Base-by-base conservation (phyloP, 2,888 invertebrate genomes). In the Dermolepida albohirtum region DNA sequence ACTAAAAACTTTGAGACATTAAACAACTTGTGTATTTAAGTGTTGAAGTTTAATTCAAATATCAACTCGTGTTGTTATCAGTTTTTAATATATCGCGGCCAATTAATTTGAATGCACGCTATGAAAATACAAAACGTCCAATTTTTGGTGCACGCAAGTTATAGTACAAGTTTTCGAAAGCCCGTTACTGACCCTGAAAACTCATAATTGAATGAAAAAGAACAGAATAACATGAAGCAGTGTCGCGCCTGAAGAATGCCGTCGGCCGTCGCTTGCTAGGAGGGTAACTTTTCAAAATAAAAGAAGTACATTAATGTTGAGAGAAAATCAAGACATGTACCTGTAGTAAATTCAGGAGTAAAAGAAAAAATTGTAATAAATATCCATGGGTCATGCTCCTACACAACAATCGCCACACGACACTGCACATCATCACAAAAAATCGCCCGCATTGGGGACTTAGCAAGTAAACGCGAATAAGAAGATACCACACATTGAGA, bases 361-460 rank as follows among this genome's bases (percentile, higher is more conserved):
- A 77, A 70, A 84, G 78, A 77, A 84, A 84, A 74, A 83, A 82
- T 79, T 84, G 84, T 79, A 84, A 80, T 77, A 84, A 84, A 81
- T 84, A 84, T 84, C 84, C 85, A 81, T 84, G 84, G 80, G 84
- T 83, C 83, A 84, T 84, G 82, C 83, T 84, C 81, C 83, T 84
- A 82, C 83, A 83, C 81, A 84, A 81, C 78, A 84, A 82, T 75
- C 84, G 83, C 84, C 85, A 84, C 83, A 84, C 82, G 79, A 84
- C 84, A 82, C 84, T 82, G 81, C 84, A 84, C 85, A 85, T 84
- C 78, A 80, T 82, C 81, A 81, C 80, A 75, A 74, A 73, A 71
- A 72, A 70, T 73, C 72, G 72, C 74, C 76, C 78, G 76, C 79
- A 77, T 75, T 70, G 76, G 77, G 75, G 66, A 59, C 54, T 64